These are phyloP conservation scores for Accipiter cooperii DNA, from an alignment of 2,113 vertebrate species.

Conservation along the genomic window DNA sequence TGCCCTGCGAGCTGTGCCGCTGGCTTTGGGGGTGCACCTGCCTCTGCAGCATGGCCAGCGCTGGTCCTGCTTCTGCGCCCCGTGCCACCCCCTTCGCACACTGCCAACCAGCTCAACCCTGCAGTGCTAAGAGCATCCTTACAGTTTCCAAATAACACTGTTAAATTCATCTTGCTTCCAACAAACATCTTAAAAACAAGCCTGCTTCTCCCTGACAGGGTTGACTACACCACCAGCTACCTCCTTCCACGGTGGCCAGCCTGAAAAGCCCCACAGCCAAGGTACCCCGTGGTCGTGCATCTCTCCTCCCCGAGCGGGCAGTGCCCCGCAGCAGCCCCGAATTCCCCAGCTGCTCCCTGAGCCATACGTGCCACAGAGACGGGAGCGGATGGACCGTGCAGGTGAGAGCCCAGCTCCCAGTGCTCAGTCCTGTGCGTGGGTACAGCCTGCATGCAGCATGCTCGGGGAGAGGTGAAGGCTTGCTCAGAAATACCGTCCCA, in stretches of 20 bases:
- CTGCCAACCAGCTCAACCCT: not conserved
- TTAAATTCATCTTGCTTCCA: not conserved
- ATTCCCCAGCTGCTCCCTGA: not conserved
- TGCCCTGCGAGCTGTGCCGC: fast-evolving
- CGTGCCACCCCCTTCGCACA: fast-evolving
- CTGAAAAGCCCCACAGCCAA: not conserved
- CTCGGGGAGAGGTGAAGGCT: not conserved
- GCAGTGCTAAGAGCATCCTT: not conserved
- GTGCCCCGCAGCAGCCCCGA: not conserved
- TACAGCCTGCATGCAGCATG: not conserved
- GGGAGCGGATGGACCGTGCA: fast-evolving
- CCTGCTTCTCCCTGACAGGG: not conserved
- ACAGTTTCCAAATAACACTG: fast-evolving
- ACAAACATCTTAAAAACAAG: not conserved
- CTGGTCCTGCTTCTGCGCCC: not conserved
- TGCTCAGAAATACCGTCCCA: not conserved
- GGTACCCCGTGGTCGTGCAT: fast-evolving
- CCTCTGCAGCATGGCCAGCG: not conserved
- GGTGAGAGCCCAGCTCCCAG: not conserved
- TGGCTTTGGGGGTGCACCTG: not conserved
- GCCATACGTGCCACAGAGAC: fast-evolving
- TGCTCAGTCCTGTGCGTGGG: fast-evolving
- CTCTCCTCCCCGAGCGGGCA: not conserved
- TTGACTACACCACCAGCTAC: not conserved
- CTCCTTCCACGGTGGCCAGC: not conserved